Evolutionary conservation across 2,797 vertebrate species (phyloP).

Genomic region (Sebastiscus albofasciatus): DNA sequence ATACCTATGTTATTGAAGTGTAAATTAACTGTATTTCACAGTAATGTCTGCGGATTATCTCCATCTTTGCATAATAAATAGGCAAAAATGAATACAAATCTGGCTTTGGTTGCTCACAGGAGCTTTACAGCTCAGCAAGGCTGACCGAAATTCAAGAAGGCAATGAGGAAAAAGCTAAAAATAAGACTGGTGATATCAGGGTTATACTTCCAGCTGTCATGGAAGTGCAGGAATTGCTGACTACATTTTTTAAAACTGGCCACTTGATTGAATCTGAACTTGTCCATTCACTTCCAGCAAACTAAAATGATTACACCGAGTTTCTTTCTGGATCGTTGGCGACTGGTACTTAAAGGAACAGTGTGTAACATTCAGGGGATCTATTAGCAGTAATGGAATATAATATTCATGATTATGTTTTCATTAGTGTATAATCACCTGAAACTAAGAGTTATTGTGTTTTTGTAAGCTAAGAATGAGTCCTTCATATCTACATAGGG

Average conservation of each 20-base stretch:
- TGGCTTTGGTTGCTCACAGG: background rate
- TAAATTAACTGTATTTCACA: background rate
- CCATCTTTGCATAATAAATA: background rate
- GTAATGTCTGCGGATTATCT: background rate
- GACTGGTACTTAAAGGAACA: background rate
- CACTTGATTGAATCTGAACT: background rate
- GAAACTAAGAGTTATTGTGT: no score
- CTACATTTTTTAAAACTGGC: conserved; percentile 4
- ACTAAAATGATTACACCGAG: background rate
- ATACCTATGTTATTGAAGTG: background rate
- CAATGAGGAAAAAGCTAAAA: conserved; percentile 31
- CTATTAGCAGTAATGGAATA: no score
- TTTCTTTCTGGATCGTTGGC: background rate
- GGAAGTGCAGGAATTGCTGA: conserved; percentile 13
- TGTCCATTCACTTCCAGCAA: background rate
- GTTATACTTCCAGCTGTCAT: conserved; percentile 41
- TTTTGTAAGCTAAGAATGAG: no score
- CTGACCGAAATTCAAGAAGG: conserved; percentile 9
- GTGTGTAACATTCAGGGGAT: no score
- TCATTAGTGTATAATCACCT: no score
- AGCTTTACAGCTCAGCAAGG: background rate
- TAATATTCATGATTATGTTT: no score
- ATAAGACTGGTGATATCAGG: conserved; percentile 33
- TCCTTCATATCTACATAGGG: no score
- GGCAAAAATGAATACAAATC: background rate